phyloP scores from a whole-genome alignment of 2,888 invertebrate species.

The Ichneumoninae sp. region DNA sequence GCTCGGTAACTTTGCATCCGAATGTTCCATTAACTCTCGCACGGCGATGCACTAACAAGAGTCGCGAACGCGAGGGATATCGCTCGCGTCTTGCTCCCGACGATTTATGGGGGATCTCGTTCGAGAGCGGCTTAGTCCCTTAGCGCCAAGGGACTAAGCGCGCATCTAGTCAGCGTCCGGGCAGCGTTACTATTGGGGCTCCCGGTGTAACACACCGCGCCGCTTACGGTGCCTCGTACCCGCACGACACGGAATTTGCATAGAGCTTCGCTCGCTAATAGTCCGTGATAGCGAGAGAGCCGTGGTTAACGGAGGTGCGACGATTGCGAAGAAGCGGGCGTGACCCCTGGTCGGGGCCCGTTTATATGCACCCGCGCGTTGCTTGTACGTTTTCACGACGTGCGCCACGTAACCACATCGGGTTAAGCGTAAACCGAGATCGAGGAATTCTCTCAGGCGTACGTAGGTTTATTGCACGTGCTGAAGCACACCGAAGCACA shows the following conservation, averaged over 20 bases:
- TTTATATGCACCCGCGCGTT: constrained; percentile 54
- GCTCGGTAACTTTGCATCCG: constrained; percentile 9
- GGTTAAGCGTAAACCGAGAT: constrained; percentile 65
- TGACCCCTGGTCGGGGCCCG: constrained; percentile 52
- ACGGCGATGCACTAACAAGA: constrained; percentile 48
- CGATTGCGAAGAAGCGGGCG: constrained; percentile 61
- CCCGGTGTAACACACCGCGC: constrained; percentile 67
- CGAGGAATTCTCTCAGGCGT: constrained; percentile 61
- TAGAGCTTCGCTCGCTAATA: constrained; percentile 79
- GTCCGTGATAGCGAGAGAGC: constrained; percentile 76
- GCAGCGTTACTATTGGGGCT: constrained; percentile 56
- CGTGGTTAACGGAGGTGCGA: constrained; percentile 56
- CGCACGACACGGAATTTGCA: constrained; percentile 78
- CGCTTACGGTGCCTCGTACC: constrained; percentile 62
- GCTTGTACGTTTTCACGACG: constrained; percentile 54
- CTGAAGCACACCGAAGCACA: neutral
- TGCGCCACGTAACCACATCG: constrained; percentile 60
- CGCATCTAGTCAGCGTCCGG: constrained; percentile 59
- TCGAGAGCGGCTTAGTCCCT: constrained; percentile 60
- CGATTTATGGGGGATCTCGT: constrained; percentile 68
- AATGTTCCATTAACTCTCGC: constrained; percentile 34
- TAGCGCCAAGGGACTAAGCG: constrained; percentile 55
- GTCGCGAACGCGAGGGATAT: constrained; percentile 51
- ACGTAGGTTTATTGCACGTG: constrained; percentile 24
- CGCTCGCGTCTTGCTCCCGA: constrained; percentile 58